Conservation (phyloP, 2,113 vertebrate species). For the Castor canadensis region DNA sequence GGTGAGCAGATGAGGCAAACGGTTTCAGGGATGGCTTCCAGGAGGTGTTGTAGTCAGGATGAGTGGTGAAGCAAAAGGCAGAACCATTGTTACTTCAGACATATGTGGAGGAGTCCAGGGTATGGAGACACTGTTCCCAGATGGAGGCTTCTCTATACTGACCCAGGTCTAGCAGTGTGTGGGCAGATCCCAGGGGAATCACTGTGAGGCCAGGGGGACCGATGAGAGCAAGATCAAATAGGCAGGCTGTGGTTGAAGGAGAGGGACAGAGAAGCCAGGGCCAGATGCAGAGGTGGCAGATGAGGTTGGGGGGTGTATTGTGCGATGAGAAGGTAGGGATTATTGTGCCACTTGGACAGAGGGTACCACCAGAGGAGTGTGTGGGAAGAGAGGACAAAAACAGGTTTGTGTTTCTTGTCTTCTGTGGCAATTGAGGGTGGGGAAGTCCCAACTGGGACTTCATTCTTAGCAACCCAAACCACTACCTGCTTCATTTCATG, state of each 20-base stretch:
- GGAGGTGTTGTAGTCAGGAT: background rate
- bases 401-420: slow-evolving; percentile 8
- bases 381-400: background rate
- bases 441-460: slow-evolving; percentile 2
- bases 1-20: background rate
- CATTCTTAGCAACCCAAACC: slow-evolving; percentile 21
- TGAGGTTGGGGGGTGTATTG: accelerated
- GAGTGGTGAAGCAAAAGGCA: background rate
- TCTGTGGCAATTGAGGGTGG: slow-evolving; percentile 19
- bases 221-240: background rate
- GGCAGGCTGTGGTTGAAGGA: background rate
- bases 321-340: background rate
- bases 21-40: background rate
- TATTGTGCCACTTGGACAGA: background rate
- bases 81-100: background rate
- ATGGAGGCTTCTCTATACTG: background rate
- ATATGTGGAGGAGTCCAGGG: background rate
- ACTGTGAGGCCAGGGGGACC: background rate
- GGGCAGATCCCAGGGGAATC: background rate
- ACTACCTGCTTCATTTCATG: background rate
- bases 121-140: background rate
- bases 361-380: background rate
- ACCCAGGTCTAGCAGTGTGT: background rate
- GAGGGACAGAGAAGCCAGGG: background rate
- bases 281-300: background rate